Evolutionary conservation across 2,113 vertebrate genomes (phyloP).

Genomic region (Erinaceus europaeus): DNA sequence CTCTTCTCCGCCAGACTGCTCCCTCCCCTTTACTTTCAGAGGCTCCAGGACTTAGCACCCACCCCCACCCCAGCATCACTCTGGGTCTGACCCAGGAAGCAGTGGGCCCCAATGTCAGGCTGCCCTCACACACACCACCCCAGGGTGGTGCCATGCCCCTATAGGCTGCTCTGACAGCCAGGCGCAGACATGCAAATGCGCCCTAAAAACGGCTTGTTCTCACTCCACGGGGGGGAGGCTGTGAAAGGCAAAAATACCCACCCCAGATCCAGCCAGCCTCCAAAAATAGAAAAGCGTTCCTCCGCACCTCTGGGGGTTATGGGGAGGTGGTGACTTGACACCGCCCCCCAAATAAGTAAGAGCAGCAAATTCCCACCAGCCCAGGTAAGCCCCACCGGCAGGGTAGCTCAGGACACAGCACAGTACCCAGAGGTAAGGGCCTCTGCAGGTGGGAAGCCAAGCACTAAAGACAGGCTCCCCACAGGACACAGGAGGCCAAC

Average conservation of each 20-base stretch:
- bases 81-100: neutral
- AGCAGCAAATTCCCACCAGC: neutral
- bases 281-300: slow-evolving; percentile 4
- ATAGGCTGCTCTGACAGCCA: slow-evolving; percentile 35
- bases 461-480: too few species aligned
- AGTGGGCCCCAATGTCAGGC: neutral
- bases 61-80: neutral
- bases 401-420: too few species aligned
- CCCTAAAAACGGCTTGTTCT: slow-evolving; percentile 70
- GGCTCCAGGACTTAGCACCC: neutral
- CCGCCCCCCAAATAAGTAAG: neutral
- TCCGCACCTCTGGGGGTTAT: neutral
- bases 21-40: neutral
- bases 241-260: slow-evolving; percentile 71
- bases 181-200: slow-evolving; percentile 65
- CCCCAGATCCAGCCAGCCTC: slow-evolving; percentile 45
- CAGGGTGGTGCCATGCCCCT: too few species aligned
- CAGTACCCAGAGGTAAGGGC: too few species aligned
- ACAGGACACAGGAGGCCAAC: too few species aligned
- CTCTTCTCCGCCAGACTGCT: neutral
- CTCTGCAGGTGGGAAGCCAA: too few species aligned
- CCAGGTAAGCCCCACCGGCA: neutral
- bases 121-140: too few species aligned
- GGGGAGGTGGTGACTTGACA: neutral
- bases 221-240: slow-evolving; percentile 67